Evolutionary conservation across 1,140 invertebrate species (phyloP).

Genomic region (Tenebrio molitor): DNA sequence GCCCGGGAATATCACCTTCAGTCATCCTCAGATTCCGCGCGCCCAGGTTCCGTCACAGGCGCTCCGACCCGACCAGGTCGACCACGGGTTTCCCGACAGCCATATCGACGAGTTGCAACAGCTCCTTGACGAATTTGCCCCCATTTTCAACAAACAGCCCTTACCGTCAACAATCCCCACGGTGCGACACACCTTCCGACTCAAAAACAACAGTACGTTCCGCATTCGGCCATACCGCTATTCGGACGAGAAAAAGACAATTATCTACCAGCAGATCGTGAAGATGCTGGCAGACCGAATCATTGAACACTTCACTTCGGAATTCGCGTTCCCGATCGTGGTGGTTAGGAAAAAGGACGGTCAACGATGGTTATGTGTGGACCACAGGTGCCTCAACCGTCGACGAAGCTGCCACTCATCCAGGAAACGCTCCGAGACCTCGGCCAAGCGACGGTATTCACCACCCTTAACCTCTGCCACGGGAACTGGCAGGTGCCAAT

Average conservation of each 20-base stretch:
- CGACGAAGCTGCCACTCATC: constrained; percentile 58
- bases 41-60: background rate
- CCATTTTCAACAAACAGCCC: background rate
- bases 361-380: constrained; percentile 61
- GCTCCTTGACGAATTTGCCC: background rate
- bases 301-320: constrained; percentile 55
- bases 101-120: background rate
- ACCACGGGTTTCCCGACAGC: background rate
- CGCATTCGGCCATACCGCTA: constrained; percentile 1
- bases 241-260: background rate
- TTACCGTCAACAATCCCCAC: background rate
- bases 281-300: constrained; percentile 43
- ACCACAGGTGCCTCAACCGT: constrained; percentile 66
- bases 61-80: background rate
- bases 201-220: background rate
- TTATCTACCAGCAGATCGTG: constrained; percentile 46
- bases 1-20: background rate
- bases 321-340: constrained; percentile 61
- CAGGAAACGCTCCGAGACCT: constrained; percentile 41
- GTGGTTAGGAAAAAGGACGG: constrained; percentile 64
- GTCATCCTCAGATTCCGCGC: too few species aligned
- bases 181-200: background rate
- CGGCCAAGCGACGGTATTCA: constrained; percentile 46
- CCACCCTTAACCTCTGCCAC: constrained; percentile 53
- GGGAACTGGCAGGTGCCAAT: constrained; percentile 61